A percentile compares a stretch with the other conserved stretches of the same genome.
Evolutionary conservation across 2,113 vertebrate species (phyloP).

Genomic region (Pachypanchax playfairii): DNA sequence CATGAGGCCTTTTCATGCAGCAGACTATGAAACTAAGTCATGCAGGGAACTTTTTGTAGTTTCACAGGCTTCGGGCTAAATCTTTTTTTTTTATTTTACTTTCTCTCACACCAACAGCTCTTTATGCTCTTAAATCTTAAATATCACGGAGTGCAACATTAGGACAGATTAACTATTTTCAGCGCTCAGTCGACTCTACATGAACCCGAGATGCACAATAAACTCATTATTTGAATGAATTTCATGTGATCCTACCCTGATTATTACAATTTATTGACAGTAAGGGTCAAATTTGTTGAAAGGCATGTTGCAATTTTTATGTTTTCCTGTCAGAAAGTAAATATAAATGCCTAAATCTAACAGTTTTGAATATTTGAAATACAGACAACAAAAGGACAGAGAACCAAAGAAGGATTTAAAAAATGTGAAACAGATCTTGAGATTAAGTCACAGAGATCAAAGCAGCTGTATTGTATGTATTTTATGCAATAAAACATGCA

Average conservation of each 20-base stretch:
- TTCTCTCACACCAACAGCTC: too few relatives aligned
- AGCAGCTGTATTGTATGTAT: too few relatives aligned
- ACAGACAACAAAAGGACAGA: too few relatives aligned
- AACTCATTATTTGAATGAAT: not conserved
- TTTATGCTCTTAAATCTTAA: too few relatives aligned
- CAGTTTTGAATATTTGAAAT: too few relatives aligned
- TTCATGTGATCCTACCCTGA: not conserved
- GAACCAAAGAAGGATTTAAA: too few relatives aligned
- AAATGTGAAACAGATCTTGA: too few relatives aligned
- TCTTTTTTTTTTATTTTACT: not conserved
- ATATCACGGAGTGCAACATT: conserved; percentile 6
- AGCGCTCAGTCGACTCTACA: not conserved
- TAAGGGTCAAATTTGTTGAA: too few relatives aligned
- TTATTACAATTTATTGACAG: not conserved
- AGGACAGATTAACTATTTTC: not conserved
- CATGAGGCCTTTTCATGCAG: conserved; percentile 8
- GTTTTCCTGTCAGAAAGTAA: too few relatives aligned
- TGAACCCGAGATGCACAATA: not conserved
- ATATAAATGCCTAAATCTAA: too few relatives aligned
- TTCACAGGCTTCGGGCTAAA: conserved; percentile 15
- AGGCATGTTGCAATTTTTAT: not conserved
- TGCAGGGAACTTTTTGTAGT: conserved; percentile 53
- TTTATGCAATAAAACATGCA: too few relatives aligned
- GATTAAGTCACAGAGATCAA: too few relatives aligned
- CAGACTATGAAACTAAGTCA: conserved; percentile 11